These are phyloP conservation scores for Volucella bombylans DNA, from an alignment of 2,888 invertebrate genomes.

Conservation along the genomic window DNA sequence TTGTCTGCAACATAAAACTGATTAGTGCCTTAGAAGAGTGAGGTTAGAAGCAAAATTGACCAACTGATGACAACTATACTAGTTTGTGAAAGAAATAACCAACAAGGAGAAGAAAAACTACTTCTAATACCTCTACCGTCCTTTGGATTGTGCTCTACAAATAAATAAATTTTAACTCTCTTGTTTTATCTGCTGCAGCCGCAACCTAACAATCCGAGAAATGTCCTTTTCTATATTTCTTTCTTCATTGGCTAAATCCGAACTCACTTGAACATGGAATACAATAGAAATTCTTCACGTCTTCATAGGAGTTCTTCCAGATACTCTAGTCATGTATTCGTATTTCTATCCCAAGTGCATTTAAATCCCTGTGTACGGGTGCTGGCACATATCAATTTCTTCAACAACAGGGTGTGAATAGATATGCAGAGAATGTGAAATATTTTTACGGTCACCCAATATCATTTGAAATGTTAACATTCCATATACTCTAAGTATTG, in stretches of 20 bases:
- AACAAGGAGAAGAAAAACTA: no score
- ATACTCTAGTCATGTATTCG: constrained; percentile 13
- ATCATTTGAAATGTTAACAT: constrained; percentile 52
- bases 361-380: constrained; percentile 24
- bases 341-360: constrained; percentile 17
- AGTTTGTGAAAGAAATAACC: no score
- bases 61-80: no score
- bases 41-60: no score
- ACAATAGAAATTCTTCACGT: constrained; percentile 50
- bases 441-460: constrained; percentile 61
- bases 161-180: no score
- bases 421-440: constrained; percentile 39
- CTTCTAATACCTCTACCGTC: no score
- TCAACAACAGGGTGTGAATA: no score
- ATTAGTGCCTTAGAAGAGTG: no score
- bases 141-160: no score
- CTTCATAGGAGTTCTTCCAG: not conserved
- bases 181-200: no score
- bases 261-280: constrained; percentile 37
- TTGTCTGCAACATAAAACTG: no score
- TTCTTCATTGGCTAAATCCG: not conserved
- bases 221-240: constrained; percentile 14
- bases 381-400: not conserved
- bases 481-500: constrained; percentile 30
- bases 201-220: not conserved